These are phyloP conservation scores for Trachymyrmex cornetzi DNA, from an alignment of 1,140 invertebrate genomes.

Conservation along the genomic window DNA sequence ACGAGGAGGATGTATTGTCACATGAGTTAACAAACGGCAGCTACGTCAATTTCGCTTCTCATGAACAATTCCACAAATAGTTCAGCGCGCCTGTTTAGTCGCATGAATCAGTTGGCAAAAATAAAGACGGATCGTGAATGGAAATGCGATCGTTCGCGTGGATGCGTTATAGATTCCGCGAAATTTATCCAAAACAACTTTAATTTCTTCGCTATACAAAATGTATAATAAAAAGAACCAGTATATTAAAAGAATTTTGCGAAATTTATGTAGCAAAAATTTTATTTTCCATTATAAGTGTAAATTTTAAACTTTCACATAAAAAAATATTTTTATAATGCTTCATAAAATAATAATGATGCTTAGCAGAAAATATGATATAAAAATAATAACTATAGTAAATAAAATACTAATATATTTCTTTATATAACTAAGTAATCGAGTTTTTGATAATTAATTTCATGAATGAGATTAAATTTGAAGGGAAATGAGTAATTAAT, in stretches of 20 bases:
- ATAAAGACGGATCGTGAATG: conserved; percentile 37
- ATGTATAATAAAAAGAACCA: neutral
- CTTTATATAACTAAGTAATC: neutral
- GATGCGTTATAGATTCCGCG: neutral
- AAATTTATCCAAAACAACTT: neutral
- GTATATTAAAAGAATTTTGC: neutral
- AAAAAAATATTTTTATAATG: neutral
- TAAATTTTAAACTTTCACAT: neutral
- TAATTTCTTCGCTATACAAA: neutral
- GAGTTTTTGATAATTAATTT: neutral
- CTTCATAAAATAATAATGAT: neutral
- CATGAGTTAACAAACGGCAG: neutral
- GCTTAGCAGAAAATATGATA: neutral
- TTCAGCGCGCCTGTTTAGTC: neutral
- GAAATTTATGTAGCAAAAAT: neutral
- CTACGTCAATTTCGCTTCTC: conserved; percentile 15
- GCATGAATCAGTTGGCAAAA: conserved; percentile 41
- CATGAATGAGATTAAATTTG: conserved; percentile 4
- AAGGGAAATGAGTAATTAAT: conserved; percentile 1
- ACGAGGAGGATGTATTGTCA: neutral
- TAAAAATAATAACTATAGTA: conserved; percentile 14
- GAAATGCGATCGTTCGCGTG: neutral
- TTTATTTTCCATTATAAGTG: neutral
- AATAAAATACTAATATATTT: neutral
- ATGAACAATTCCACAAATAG: conserved; percentile 34